Evolutionary conservation across 2,888 invertebrate species (phyloP).

Genomic region (Drosophila limbata): DNA sequence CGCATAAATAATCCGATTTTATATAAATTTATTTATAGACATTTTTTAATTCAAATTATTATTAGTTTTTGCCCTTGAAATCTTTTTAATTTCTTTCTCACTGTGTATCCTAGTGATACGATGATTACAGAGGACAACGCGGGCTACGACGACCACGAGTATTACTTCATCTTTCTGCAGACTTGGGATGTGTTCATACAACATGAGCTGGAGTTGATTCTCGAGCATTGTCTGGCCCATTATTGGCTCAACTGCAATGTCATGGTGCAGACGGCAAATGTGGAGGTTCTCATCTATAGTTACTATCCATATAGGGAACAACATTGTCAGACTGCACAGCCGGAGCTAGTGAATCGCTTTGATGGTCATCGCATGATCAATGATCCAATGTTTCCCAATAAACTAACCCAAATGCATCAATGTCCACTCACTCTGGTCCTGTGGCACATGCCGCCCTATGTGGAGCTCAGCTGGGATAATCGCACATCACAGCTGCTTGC

Average conservation of each 20-base stretch:
- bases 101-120: constrained; percentile 25
- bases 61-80: too few relatives aligned
- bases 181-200: constrained; percentile 42
- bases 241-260: constrained; percentile 78
- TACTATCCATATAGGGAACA: constrained; percentile 70
- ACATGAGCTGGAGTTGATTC: constrained; percentile 61
- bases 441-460: constrained; percentile 66
- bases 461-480: constrained; percentile 33
- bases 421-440: constrained; percentile 60
- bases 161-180: constrained; percentile 78
- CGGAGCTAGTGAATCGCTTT: constrained; percentile 62
- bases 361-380: constrained; percentile 49
- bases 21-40: too few relatives aligned
- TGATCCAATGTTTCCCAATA: constrained; percentile 65
- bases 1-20: too few relatives aligned
- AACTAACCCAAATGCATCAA: constrained; percentile 65
- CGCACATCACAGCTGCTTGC: background rate
- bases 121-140: constrained; percentile 58
- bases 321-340: constrained; percentile 50
- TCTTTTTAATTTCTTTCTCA: too few relatives aligned
- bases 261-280: constrained; percentile 70
- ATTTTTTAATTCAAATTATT: too few relatives aligned
- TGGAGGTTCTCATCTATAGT: constrained; percentile 71
- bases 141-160: constrained; percentile 69
- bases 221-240: constrained; percentile 69